Conservation (phyloP, 2,113 vertebrate species). For the Okapia johnstoni region DNA sequence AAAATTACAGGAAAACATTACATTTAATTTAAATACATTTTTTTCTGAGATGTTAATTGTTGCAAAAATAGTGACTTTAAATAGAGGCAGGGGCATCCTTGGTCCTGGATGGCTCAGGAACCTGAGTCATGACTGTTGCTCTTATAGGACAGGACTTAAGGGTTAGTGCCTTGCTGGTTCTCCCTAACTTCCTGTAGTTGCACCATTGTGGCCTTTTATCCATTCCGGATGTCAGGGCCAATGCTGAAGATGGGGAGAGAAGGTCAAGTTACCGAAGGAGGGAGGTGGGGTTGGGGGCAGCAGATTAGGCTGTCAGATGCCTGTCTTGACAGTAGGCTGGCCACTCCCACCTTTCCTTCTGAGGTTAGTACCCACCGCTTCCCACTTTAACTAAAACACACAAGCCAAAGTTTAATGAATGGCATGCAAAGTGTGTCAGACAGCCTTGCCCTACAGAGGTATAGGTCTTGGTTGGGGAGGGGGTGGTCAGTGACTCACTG, state of each 20-base stretch:
- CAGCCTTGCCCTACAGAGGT: background rate
- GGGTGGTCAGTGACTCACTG: background rate
- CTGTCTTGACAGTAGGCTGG: background rate
- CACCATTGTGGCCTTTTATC: background rate
- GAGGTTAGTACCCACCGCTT: background rate
- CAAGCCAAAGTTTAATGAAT: background rate
- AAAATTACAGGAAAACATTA: background rate
- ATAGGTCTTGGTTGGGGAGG: background rate
- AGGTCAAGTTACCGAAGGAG: background rate
- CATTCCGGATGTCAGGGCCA: background rate
- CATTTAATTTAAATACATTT: background rate
- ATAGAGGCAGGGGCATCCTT: background rate
- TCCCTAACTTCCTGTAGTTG: background rate
- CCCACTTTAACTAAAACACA: background rate
- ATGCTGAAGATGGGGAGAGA: background rate
- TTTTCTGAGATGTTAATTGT: background rate
- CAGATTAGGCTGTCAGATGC: background rate
- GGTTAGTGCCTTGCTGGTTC: background rate
- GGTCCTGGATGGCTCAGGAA: background rate
- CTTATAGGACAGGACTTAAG: background rate
- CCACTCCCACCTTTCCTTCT: background rate
- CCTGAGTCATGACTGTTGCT: background rate
- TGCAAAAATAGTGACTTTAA: background rate
- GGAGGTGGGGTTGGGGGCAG: background rate
- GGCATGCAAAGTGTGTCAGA: background rate